Percentiles rank a stretch among this genome's conserved stretches.
Conservation (phyloP, 2,113 vertebrate genomes). For the Psilopsiagon aurifrons region DNA sequence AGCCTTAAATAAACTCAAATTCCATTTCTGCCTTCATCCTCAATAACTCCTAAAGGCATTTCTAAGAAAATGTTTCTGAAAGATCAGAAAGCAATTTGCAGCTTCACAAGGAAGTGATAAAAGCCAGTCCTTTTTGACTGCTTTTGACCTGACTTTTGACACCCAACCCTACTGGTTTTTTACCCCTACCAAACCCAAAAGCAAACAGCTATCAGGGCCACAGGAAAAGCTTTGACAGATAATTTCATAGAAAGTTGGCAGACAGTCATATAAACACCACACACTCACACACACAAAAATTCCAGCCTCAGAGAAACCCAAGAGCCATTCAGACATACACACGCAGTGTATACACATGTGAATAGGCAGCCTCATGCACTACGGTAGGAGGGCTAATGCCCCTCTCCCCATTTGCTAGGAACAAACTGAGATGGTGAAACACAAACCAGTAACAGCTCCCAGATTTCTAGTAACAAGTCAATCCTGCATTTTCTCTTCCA, state of each 20-base stretch:
- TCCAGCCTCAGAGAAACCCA: neutral
- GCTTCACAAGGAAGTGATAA: neutral
- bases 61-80: neutral
- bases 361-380: neutral
- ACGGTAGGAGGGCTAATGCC: no score
- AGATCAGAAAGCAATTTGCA: neutral
- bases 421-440: neutral
- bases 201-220: neutral
- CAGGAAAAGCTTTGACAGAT: neutral
- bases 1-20: neutral
- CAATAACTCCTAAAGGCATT: neutral
- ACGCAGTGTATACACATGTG: fast-evolving
- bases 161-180: neutral
- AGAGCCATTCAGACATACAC: fast-evolving
- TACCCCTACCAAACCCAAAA: neutral
- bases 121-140: neutral
- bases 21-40: neutral
- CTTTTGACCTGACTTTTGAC: neutral
- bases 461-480: neutral
- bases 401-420: neutral
- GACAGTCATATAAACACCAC: neutral
- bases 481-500: neutral
- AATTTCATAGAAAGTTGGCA: neutral
- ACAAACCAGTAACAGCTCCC: neutral
- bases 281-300: neutral